Base-by-base conservation (phyloP, 2,797 vertebrate genomes). In the Scyliorhinus canicula region DNA sequence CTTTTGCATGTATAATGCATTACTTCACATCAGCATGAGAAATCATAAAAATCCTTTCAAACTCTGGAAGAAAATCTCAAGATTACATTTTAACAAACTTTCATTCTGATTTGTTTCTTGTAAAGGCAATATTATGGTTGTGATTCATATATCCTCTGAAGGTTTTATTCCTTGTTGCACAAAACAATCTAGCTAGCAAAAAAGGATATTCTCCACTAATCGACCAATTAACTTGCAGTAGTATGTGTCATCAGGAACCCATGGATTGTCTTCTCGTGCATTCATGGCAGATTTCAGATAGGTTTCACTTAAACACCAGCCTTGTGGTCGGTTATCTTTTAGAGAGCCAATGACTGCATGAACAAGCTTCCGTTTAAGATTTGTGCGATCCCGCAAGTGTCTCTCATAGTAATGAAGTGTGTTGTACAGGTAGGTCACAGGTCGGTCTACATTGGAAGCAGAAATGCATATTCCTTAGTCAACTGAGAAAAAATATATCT, bases 171-270 rank as follows among this genome's bases (percentile, higher is more conserved):
- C 44, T 40, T 71, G 6, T 16, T 35, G 31, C 65, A 55, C 28
- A 57, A 44, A 57, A 24, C 16, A 63, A 74, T 55, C 28, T 52
- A 94, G 50, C 40, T 50, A 74, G 67, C 65, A 71, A 24, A 94
- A 95, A 98, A 99, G 98, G 99, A 99, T 99, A 99, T 99, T 99
- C 96, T 99, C 99, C 93, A 99, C 99, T 14, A 99, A 97, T 96
- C 99, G 98, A 93, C 98, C 99, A 96, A 99, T 99, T 95, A 99
- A 97, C 96, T 99, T 99, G 98, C 99, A 99, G 96, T 99, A 99
- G 96, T 99, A 99, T 77, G 98, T 98, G 96, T 99, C 99, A n/a
- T 99, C 99, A 2, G 99, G 99, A 95, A 98, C 97, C 99, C 99
- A 99, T 0, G 98, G 97, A 85, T 98, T 99, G 85, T 99, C 99